Percentiles rank a stretch among this genome's conserved stretches.
Evolutionary conservation across 2,888 invertebrate genomes (phyloP).

Genomic region (Acrocera orbiculus): DNA sequence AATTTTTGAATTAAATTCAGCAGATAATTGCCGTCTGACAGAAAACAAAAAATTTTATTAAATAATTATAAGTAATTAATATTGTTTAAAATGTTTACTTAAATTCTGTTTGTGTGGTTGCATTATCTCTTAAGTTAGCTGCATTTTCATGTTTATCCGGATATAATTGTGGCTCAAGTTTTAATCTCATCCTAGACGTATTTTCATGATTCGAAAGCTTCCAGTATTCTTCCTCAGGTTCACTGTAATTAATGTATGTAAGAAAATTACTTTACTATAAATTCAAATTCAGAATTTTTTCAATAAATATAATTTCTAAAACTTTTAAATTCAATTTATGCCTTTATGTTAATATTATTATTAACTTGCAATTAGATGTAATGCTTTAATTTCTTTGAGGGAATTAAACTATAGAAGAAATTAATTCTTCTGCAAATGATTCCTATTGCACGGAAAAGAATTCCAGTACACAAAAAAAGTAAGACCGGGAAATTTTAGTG

Average conservation of each 20-base stretch:
- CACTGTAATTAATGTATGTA: constrained; percentile 20
- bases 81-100: not conserved
- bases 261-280: constrained; percentile 1
- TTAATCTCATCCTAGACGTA: constrained; percentile 42
- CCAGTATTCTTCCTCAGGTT: constrained; percentile 34
- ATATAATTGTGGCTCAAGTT: constrained; percentile 37
- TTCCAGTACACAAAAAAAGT: no score
- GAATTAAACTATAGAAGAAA: no score
- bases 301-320: not conserved
- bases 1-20: constrained; percentile 29
- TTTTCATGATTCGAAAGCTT: constrained; percentile 44
- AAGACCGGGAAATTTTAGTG: no score
- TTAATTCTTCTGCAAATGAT: no score
- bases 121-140: constrained; percentile 41
- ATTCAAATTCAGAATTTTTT: not conserved
- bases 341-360: no score
- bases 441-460: no score
- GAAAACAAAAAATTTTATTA: not conserved
- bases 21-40: constrained; percentile 26
- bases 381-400: no score
- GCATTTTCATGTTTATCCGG: constrained; percentile 41
- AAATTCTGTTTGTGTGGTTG: constrained; percentile 21
- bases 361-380: no score
- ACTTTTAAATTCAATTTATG: not conserved
- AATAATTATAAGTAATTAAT: not conserved